Evolutionary conservation across 2,797 vertebrate species (phyloP).

Genomic region (Darevskia nairensis): DNA sequence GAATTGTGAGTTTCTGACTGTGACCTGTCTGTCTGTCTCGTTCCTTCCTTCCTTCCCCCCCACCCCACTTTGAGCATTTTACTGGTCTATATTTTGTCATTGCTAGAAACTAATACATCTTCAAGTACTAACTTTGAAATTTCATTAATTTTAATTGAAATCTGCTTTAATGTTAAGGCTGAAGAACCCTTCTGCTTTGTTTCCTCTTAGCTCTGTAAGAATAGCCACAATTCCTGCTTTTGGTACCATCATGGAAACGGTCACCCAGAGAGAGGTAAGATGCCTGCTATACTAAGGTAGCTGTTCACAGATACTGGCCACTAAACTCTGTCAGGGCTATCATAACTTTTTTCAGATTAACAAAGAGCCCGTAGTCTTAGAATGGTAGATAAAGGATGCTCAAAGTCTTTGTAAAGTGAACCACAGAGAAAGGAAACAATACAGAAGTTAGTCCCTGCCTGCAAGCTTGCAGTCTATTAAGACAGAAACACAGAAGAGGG

Average conservation of each 20-base stretch:
- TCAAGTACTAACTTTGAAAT: slow-evolving; percentile 76
- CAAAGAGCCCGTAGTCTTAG: background rate
- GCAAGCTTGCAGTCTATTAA: background rate
- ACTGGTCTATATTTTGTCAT: slow-evolving; percentile 75
- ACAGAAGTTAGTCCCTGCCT: background rate
- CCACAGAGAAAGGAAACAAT: background rate
- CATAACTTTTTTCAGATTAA: background rate
- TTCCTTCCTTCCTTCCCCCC: background rate
- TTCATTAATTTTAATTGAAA: slow-evolving; percentile 52
- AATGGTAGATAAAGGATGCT: background rate
- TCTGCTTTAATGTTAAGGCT: slow-evolving; percentile 52
- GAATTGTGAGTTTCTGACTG: slow-evolving; percentile 97
- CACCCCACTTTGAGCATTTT: slow-evolving; percentile 72
- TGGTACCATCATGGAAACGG: slow-evolving; percentile 99
- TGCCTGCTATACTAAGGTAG: background rate
- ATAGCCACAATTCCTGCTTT: slow-evolving; percentile 99
- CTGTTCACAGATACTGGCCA: background rate
- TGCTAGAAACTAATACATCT: slow-evolving; percentile 81
- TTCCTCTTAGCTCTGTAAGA: slow-evolving; percentile 90
- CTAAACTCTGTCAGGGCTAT: background rate
- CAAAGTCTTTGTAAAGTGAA: background rate
- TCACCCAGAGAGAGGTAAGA: slow-evolving; percentile 96
- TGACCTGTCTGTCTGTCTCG: slow-evolving; percentile 70
- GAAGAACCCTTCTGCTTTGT: slow-evolving; percentile 55
- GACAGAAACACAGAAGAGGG: background rate